phyloP scores from a whole-genome alignment of 2,113 vertebrate species.

The Stegastes partitus region DNA sequence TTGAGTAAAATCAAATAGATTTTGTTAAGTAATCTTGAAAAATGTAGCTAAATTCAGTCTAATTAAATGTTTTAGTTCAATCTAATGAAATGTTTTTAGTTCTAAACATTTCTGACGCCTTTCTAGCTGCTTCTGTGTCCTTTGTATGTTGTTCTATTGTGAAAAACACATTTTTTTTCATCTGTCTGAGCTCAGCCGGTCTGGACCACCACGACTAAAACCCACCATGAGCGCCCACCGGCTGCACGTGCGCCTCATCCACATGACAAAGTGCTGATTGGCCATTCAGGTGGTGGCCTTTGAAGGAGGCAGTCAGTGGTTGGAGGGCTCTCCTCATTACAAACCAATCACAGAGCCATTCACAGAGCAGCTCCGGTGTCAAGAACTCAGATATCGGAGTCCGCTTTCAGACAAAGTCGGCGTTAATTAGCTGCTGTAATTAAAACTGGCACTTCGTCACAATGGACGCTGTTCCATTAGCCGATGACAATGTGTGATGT shows the following conservation, averaged over 20 bases:
- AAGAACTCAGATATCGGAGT: constrained; percentile 56
- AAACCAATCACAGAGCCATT: constrained; percentile 69
- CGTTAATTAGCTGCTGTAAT: constrained; percentile 67
- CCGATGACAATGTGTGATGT: constrained; percentile 48
- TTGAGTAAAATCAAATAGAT: too few relatives aligned
- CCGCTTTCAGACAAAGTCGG: constrained; percentile 44
- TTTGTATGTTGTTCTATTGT: neutral
- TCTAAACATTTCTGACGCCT: constrained; percentile 33
- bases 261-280: constrained; percentile 60
- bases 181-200: too few relatives aligned
- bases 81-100: too few relatives aligned
- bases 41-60: too few relatives aligned
- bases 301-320: constrained; percentile 47
- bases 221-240: constrained; percentile 28
- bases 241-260: constrained; percentile 37
- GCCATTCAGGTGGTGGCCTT: constrained; percentile 66
- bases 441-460: constrained; percentile 63
- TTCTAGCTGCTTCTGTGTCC: constrained; percentile 36
- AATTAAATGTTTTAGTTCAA: too few relatives aligned
- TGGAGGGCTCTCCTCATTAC: constrained; percentile 73
- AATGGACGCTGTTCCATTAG: constrained; percentile 41
- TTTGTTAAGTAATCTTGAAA: too few relatives aligned
- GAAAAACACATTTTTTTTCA: too few relatives aligned
- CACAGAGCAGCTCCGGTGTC: constrained; percentile 59
- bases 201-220: constrained; percentile 5